Percentiles rank a stretch among this genome's conserved stretches.
phyloP scores from a whole-genome alignment of 2,888 invertebrate species.

The Pilophorus perplexus region DNA sequence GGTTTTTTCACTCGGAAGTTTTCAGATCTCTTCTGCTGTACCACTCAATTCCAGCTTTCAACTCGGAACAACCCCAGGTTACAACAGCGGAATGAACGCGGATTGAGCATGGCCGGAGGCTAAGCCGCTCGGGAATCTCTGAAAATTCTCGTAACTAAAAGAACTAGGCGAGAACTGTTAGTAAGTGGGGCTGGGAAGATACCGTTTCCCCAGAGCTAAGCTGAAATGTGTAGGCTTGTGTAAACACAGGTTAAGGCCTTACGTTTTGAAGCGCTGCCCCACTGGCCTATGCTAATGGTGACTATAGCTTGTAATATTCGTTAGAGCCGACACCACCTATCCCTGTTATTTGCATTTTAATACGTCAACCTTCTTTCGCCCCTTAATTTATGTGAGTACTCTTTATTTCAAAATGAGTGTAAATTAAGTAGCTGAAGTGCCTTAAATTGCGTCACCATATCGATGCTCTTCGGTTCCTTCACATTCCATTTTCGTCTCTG shows the following conservation, averaged over 20 bases:
- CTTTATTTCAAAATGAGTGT: constrained; percentile 41
- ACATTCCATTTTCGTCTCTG: no score
- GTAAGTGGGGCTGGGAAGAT: constrained; percentile 17
- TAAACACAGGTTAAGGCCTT: constrained; percentile 38
- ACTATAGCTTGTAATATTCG: constrained; percentile 41
- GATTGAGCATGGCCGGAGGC: no score
- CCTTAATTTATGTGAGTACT: constrained; percentile 38
- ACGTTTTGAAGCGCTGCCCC: constrained; percentile 25
- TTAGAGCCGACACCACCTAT: constrained; percentile 42
- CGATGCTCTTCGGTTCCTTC: constrained; percentile 19
- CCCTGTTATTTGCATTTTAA: constrained; percentile 45
- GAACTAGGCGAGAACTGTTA: constrained; percentile 37
- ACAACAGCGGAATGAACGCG: no score
- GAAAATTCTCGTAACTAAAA: constrained; percentile 13
- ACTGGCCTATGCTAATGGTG: constrained; percentile 43
- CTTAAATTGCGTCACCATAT: constrained; percentile 41
- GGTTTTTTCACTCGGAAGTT: no score
- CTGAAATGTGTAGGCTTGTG: constrained; percentile 40
- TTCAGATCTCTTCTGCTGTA: no score
- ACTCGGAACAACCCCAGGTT: no score
- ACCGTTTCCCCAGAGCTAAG: constrained; percentile 31
- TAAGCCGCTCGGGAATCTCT: no score
- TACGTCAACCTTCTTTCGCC: constrained; percentile 36
- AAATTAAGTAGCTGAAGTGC: constrained; percentile 44
- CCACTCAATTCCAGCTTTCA: no score